A percentile compares a stretch with the other conserved stretches of the same genome.
phyloP scores from a whole-genome alignment of 2,113 vertebrate species.

The Ciconia stormi region DNA sequence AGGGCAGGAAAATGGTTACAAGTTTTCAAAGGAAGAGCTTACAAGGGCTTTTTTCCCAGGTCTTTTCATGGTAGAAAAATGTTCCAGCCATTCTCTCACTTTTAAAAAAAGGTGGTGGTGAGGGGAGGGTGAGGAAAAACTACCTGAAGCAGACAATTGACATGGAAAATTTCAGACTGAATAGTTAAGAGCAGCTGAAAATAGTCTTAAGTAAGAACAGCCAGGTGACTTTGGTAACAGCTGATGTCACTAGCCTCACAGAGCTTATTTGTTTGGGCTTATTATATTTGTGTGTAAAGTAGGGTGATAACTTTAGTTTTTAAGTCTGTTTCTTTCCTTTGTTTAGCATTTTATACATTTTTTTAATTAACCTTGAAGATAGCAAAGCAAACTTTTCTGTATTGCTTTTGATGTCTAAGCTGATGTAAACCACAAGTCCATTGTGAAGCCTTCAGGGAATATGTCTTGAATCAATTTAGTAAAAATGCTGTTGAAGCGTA shows the following conservation, averaged over 20 bases:
- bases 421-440: background rate
- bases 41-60: background rate
- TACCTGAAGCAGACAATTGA: background rate
- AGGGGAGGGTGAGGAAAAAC: background rate
- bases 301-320: background rate
- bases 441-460: slow-evolving; percentile 25
- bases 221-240: background rate
- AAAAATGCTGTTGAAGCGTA: slow-evolving; percentile 39
- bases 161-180: background rate
- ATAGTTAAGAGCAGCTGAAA: background rate
- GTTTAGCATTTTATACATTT: background rate
- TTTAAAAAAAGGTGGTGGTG: background rate
- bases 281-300: background rate
- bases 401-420: background rate
- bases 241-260: background rate
- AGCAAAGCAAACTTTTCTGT: background rate
- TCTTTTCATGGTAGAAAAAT: background rate
- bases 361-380: background rate
- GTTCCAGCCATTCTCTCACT: background rate
- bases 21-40: background rate
- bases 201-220: background rate
- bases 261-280: background rate
- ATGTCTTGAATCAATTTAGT: slow-evolving; percentile 27
- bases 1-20: background rate
- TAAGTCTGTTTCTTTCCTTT: background rate